Evolutionary conservation across 2,113 vertebrate species (phyloP), one percentile per base, ranked within the genome.

Genomic region (Neodontobutis hainanensis): DNA sequence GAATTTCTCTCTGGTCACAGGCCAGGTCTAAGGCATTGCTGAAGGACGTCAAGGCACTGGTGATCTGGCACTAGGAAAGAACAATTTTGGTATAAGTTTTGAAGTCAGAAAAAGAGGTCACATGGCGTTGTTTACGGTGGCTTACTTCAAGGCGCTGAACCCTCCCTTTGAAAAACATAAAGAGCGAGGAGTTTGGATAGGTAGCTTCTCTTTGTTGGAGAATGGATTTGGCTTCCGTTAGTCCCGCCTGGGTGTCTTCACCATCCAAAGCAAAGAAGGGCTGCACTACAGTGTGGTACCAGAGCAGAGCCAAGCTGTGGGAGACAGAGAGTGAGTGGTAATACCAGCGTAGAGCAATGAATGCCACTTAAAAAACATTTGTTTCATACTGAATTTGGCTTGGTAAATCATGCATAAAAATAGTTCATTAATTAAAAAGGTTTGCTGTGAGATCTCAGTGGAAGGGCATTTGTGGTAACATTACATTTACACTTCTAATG

Each of bases 101-200:
- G 44, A 68, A 19, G 12, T 16, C n/a, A 45, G 48, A 4, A 45
- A 11, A 51, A 45, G 4, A 32, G 4, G 52, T 44, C 38, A 11
- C 0, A 61, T 6, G 48, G 15, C 7, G 11, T 34, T 40, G 11
- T 60, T 40, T 27, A 42, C 27, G 4, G 8, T 6, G 7, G 53
- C 57, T 70, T 79, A 98, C 96, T 95, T 97, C 96, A 63, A 98
- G 90, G 81, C 96, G 92, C 43, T 98, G 96, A 72, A 98, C 94
- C 88, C 96, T 93, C 85, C 96, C 96, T 89, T 97, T 98, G 87
- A 98, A 98, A 87, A 98, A 98, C 93, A 93, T 96, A 85, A 98
- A 98, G 70, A 98, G 93, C 68, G 96, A 98, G 46, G 96, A 98
- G 88, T 97, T 95, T 11, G 96, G 96, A 70, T 98, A 98, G 63